Base-by-base conservation (phyloP, 2,888 invertebrate species). In the Conchocele bisecta region DNA sequence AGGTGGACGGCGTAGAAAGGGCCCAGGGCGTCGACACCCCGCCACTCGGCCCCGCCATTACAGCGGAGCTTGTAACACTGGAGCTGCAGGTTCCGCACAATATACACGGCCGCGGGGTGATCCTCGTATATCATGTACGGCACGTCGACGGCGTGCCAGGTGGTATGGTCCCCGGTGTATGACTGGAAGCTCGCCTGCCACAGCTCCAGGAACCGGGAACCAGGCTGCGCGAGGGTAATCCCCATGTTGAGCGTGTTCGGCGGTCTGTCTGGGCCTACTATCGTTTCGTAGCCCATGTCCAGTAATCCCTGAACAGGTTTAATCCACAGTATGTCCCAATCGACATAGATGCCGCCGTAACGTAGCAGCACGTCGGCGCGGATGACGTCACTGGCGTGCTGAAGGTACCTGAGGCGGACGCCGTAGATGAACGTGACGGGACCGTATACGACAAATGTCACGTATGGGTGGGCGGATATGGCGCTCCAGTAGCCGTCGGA, bases 281-380 rank as follows among this genome's bases (percentile, higher is more conserved):
- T 46, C 9, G 46, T 46, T 15, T 46, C 46, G 22, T 46, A 46
- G 7, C 46, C 46, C 5, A 20, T 6, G 7, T 9, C 7, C 7
- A 46, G 3, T 15, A 46, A 28, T 11, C 28, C 46, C 13, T 46
- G 26, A 7, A 46, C 15, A 7, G 46, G 46, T 20, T 46, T 46
- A 4, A 46, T 11, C 46, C 46, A 46, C 13, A 85, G 79, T n/a
- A 83, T 88, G 53, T 88, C 88, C 69, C 86, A 88, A 66, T 88
- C 88, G 5, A 84, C 66, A 66, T 88, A 88, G 20, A 88, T 79
- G 15, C 88, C 88, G 20, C 88, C 88, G 61, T 86, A 88, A 53
- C 84, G 84, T 41, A 83, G 81, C 65, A 88, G 77, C 9, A 88
- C 72, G 35, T 88, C 87, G 2, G 86, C 86, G 3, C 88, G 67